Evolutionary conservation across 2,888 invertebrate genomes (phyloP), one percentile per base, ranked within the genome.

Genomic region (Adelognathus sp.): DNA sequence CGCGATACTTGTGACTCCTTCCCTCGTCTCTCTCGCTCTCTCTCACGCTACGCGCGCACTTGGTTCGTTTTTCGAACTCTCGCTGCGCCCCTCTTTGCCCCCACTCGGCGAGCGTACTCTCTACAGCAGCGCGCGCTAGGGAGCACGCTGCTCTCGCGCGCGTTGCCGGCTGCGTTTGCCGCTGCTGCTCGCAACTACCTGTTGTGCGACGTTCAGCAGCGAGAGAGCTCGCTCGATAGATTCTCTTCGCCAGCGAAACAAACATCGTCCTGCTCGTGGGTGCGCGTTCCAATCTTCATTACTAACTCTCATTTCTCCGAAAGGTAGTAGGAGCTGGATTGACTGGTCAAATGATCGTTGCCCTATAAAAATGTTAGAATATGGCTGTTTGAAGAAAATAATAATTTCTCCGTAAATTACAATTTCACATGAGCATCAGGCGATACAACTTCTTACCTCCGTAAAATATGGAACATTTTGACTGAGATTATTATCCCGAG

Each of bases 151-250:
- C 71, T 54, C 64, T 69, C 72, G 66, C 67, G 83, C 83, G 76
- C 84, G 85, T 41, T 52, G 56, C 33, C 36, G 56, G 41, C 36
- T 69, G 73, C 61, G 71, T 71, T 56, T 64, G 75, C 73, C 58
- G 77, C 50, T 64, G 75, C 73, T 54, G 77, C 86, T 84, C 85
- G 84, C 90, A 87, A 89, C 90, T 89, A 89, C 89, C 90, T 89
- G 89, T 89, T 89, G 90, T 89, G 88, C 88, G 88, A 89, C 88
- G 86, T 88, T 75, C 84, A 83, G 83, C 81, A n/a, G n/a, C n/a
- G n/a, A n/a, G 83, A 81, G 81, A 72, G 83, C 81, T 71, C 83
- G n/a, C n/a, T n/a, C n/a, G 76, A 50, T 36, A 46, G 70, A 16
- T 11, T 16, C 46, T 27, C 58, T 16, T 14, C 33, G 7, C 14